A percentile compares a stretch with the other conserved stretches of the same genome.
These are phyloP conservation scores for Erynnis tages DNA, from an alignment of 2,888 invertebrate genomes.

Conservation along the genomic window DNA sequence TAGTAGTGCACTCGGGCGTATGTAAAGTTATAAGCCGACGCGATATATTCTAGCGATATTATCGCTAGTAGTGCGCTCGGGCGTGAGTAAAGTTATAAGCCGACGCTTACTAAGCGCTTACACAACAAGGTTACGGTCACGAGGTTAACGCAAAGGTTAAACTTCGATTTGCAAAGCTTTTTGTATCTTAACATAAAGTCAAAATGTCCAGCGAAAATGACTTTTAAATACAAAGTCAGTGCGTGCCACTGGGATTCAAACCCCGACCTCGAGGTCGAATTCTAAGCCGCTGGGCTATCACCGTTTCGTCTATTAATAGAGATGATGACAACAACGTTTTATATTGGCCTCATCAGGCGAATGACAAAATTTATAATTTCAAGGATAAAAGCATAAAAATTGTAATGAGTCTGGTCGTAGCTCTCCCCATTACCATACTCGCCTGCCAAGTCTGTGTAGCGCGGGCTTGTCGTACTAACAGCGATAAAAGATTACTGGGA, in stretches of 20 bases:
- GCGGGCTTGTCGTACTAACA: not conserved
- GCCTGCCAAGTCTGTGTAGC: not conserved
- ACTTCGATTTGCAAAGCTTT: conserved; percentile 33
- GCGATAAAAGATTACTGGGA: not conserved
- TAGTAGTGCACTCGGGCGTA: too few relatives aligned
- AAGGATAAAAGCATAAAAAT: conserved; percentile 47
- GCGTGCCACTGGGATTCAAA: too few relatives aligned
- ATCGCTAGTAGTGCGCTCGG: not conserved
- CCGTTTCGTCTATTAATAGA: conserved; percentile 16
- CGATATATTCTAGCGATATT: too few relatives aligned
- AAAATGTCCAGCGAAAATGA: too few relatives aligned
- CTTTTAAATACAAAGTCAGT: too few relatives aligned
- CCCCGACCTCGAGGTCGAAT: too few relatives aligned
- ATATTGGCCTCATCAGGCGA: too few relatives aligned
- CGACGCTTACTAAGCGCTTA: conserved; percentile 34
- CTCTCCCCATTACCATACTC: conserved; percentile 32
- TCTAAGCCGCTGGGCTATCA: too few relatives aligned
- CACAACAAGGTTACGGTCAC: conserved; percentile 63
- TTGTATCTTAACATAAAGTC: too few relatives aligned
- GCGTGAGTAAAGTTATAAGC: not conserved
- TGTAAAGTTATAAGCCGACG: too few relatives aligned
- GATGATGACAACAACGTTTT: not conserved
- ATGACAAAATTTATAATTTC: conserved; percentile 45
- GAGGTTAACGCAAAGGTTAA: conserved; percentile 45
- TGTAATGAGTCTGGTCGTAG: conserved; percentile 43